Base-by-base conservation (phyloP, 2,113 vertebrate species). In the Campylorhamphus procurvoides region DNA sequence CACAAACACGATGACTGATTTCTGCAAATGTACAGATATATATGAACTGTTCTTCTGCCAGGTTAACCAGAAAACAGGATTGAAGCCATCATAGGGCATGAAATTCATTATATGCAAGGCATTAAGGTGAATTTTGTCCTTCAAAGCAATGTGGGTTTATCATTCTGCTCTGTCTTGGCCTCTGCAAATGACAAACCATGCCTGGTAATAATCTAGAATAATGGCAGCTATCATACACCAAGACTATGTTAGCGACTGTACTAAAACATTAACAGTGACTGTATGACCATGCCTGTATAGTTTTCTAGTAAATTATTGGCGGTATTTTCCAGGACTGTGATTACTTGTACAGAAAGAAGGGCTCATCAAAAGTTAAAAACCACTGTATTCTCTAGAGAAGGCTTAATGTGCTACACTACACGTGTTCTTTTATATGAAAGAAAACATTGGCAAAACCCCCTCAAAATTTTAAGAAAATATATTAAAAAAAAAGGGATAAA, bases 371-470 rank as follows among this genome's bases (percentile, higher is more conserved):
- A 73, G 9, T 63, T 49, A n/a, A 69, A 78, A 89, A 55, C 1
- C 7, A 50, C 17, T 46, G 4, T 14, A 14, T 10, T 37, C 18
- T 56, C 55, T 63, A 77, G 16, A 89, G 55, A 7, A 68, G 11
- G 3, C 50, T 85, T 69, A 18, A 12, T 62, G 9, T 66, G 62
- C 11, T 52, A 39, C 24, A 17, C 7, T 44, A 68, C 18, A 40
- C 3, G 4, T 46, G 3, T 2, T 23, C 60, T 44, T 5, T 46
- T 46, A 6, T 37, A n/a, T 47, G 20, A 73, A 84, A 84, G 13
- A 42, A 80, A 68, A 40, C 29, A 5, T 22, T 0, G 0, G 4
- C 5, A 82, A 67, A 10, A 47, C 16, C 0, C 0, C 0, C 3
- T 49, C 18, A 40, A 12, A 84, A 52, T 80, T 56, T 47, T 53